Evolutionary conservation across 2,888 invertebrate genomes (phyloP).

Genomic region (Amitus sp.): DNA sequence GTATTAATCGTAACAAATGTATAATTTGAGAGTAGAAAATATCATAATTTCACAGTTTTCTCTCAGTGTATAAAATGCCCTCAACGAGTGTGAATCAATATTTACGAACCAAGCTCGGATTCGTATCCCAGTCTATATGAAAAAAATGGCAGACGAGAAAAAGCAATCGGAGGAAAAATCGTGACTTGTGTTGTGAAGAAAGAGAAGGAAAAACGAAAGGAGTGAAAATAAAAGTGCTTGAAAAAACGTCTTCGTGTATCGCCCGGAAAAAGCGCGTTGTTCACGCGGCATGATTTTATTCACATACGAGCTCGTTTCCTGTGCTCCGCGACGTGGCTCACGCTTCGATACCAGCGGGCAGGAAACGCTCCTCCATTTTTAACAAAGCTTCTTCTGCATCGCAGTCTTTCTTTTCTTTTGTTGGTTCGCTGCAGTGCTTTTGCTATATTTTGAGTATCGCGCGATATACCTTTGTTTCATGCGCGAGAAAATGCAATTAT

Average conservation of each 20-base stretch:
- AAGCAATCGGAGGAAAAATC: not conserved
- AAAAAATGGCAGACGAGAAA: not conserved
- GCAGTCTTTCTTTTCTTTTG: slow-evolving; percentile 19
- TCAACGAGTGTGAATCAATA: too few relatives aligned
- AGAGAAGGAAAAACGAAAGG: not conserved
- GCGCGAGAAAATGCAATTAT: not conserved
- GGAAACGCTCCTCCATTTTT: slow-evolving; percentile 29
- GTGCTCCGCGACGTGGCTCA: slow-evolving; percentile 22
- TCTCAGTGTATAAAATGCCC: too few relatives aligned
- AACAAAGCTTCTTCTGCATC: slow-evolving; percentile 15
- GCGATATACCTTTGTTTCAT: not conserved
- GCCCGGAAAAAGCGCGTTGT: slow-evolving; percentile 16
- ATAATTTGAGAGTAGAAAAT: too few relatives aligned
- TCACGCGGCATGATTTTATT: slow-evolving; percentile 19
- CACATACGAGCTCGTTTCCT: slow-evolving; percentile 29
- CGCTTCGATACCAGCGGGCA: slow-evolving; percentile 30
- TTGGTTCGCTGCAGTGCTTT: too few relatives aligned
- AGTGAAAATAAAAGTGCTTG: not conserved
- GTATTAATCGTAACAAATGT: too few relatives aligned
- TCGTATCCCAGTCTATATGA: too few relatives aligned
- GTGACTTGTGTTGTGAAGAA: not conserved
- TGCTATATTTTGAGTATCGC: too few relatives aligned
- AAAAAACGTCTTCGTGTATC: not conserved
- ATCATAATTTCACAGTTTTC: too few relatives aligned
- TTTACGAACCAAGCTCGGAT: too few relatives aligned